A percentile compares a stretch with the other conserved stretches of the same genome.
phyloP scores from a whole-genome alignment of 1,140 invertebrate genomes.

The Procambarus clarkii region DNA sequence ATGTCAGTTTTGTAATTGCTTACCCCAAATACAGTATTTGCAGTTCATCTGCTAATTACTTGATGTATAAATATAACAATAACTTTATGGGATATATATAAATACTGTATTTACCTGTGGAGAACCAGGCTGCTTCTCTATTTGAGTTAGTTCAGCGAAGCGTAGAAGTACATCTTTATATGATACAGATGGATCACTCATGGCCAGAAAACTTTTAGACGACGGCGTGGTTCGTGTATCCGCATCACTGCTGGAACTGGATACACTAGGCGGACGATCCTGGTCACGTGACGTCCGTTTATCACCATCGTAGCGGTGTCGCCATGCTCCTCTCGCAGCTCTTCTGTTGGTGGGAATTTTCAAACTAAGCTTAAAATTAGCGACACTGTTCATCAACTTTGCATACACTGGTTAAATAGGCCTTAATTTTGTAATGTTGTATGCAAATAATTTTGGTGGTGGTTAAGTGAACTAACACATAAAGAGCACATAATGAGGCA shows the following conservation, averaged over 20 bases:
- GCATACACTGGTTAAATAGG: background rate
- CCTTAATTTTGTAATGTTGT: too few species aligned
- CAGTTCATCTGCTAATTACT: too few species aligned
- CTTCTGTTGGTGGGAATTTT: slow-evolving; percentile 60
- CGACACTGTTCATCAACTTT: slow-evolving; percentile 31
- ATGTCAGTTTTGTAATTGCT: too few species aligned
- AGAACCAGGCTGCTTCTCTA: slow-evolving; percentile 69
- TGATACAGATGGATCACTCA: slow-evolving; percentile 68
- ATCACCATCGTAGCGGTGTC: slow-evolving; percentile 64
- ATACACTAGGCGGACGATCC: slow-evolving; percentile 63
- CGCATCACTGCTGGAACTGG: slow-evolving; percentile 59
- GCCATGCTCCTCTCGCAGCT: slow-evolving; percentile 66
- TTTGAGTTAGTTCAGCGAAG: slow-evolving; percentile 70
- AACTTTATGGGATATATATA: too few species aligned
- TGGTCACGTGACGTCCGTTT: slow-evolving; percentile 55
- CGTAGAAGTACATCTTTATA: slow-evolving; percentile 70
- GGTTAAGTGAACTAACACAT: too few species aligned
- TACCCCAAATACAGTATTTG: too few species aligned
- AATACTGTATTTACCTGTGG: slow-evolving; percentile 51
- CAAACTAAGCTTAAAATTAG: slow-evolving; percentile 52
- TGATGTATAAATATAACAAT: too few species aligned
- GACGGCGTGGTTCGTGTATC: slow-evolving; percentile 44
- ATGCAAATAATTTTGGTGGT: too few species aligned
- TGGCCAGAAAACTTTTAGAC: slow-evolving; percentile 37
- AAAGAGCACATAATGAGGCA: too few species aligned